A percentile compares a stretch with the other conserved stretches of the same genome.
These are phyloP conservation scores for Orthochromis malagaraziensis DNA, from an alignment of 2,113 vertebrate species.

Conservation along the genomic window DNA sequence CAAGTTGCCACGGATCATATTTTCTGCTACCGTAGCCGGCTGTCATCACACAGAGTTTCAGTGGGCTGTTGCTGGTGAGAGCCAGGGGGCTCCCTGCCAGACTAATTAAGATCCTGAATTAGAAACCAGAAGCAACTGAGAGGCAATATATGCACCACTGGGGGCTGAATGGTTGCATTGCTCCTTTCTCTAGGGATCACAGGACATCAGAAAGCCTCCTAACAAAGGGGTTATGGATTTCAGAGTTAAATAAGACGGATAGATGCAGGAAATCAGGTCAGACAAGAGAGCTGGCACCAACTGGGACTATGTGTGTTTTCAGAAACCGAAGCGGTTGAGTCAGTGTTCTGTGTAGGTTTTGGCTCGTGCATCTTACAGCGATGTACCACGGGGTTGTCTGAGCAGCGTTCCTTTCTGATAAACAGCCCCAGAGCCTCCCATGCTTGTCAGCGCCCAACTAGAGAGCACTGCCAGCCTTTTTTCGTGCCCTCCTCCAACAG, in stretches of 20 bases:
- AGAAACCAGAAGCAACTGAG: conserved; percentile 34
- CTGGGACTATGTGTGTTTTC: neutral
- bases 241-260: neutral
- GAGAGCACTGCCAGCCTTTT: neutral
- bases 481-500: neutral
- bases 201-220: neutral
- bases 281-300: neutral
- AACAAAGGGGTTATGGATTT: neutral
- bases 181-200: neutral
- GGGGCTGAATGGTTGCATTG: neutral
- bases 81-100: conserved; percentile 36
- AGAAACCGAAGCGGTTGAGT: neutral
- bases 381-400: neutral
- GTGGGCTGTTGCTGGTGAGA: neutral
- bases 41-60: conserved; percentile 10
- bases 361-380: neutral
- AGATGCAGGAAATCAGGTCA: neutral
- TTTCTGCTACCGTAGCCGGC: conserved; percentile 32
- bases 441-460: neutral
- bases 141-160: neutral
- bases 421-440: conserved; percentile 1
- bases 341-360: conserved; percentile 5
- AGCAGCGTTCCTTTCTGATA: neutral
- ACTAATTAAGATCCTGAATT: conserved; percentile 46
- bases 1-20: conserved; percentile 14